Evolutionary conservation across 2,888 invertebrate species (phyloP).

Genomic region (Tenodera sinensis): DNA sequence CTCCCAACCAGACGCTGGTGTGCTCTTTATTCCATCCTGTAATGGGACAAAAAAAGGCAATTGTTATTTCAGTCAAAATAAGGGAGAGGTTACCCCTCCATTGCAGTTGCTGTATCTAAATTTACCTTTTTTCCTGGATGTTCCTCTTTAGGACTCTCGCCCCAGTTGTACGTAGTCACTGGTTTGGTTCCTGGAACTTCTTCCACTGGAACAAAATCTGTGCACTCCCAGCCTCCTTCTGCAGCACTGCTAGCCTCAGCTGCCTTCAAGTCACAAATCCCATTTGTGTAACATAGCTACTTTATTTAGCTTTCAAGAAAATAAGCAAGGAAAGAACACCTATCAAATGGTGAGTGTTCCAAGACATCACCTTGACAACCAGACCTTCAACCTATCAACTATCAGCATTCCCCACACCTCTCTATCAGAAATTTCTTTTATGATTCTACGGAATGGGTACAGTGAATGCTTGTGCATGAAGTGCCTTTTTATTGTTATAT

Average conservation of each 20-base stretch:
- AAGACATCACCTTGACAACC: too few relatives aligned
- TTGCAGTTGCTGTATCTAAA: not conserved
- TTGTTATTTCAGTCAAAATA: not conserved
- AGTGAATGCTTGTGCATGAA: too few relatives aligned
- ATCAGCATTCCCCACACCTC: too few relatives aligned
- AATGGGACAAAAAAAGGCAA: not conserved
- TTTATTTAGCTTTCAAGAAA: not conserved
- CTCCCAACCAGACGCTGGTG: constrained; percentile 58
- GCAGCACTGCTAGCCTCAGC: constrained; percentile 47
- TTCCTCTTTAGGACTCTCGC: constrained; percentile 29
- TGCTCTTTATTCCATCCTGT: constrained; percentile 39
- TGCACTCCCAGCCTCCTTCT: constrained; percentile 55
- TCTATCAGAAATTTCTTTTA: too few relatives aligned
- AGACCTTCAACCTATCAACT: too few relatives aligned
- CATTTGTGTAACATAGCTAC: not conserved
- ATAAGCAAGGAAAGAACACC: not conserved
- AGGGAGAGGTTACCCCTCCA: not conserved
- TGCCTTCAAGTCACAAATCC: not conserved
- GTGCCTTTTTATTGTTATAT: too few relatives aligned
- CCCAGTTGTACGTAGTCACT: constrained; percentile 29
- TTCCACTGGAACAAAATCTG: constrained; percentile 44
- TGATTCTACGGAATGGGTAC: too few relatives aligned
- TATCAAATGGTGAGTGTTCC: not conserved
- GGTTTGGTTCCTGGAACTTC: constrained; percentile 23
- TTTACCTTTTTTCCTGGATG: not conserved